These are phyloP conservation scores for Ptiloglossa arizonensis DNA, from an alignment of 1,140 invertebrate species.

Conservation along the genomic window DNA sequence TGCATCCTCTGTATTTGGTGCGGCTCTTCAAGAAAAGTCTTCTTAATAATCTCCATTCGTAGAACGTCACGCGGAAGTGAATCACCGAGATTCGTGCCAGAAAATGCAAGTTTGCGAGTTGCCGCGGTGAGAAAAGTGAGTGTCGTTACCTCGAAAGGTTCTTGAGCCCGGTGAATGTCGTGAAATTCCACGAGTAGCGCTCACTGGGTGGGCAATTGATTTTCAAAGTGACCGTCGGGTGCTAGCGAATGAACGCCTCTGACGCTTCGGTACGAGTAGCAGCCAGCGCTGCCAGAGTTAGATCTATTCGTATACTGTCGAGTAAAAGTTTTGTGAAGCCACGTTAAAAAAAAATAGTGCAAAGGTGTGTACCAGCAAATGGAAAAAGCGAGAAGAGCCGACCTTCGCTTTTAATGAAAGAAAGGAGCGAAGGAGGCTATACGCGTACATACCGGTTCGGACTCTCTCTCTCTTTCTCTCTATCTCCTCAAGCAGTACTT, in stretches of 20 bases:
- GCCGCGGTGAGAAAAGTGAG: slow-evolving; percentile 68
- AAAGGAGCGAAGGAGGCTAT: slow-evolving; percentile 50
- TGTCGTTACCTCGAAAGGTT: slow-evolving; percentile 58
- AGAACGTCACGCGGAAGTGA: slow-evolving; percentile 65
- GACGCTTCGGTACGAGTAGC: slow-evolving; percentile 47
- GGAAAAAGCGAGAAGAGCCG: slow-evolving; percentile 39
- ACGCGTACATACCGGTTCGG: slow-evolving; percentile 46
- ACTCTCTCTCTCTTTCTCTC: slow-evolving; percentile 52
- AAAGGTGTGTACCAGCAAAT: slow-evolving; percentile 54
- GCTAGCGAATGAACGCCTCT: slow-evolving; percentile 38
- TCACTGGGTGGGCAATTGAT: slow-evolving; percentile 59
- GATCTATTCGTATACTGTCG: slow-evolving; percentile 32
- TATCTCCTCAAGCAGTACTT: slow-evolving; percentile 16
- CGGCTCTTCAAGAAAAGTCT: slow-evolving; percentile 41
- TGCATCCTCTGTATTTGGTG: slow-evolving; percentile 44
- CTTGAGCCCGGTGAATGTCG: slow-evolving; percentile 47
- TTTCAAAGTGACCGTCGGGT: slow-evolving; percentile 57
- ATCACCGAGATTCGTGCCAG: slow-evolving; percentile 55
- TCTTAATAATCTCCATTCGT: slow-evolving; percentile 56
- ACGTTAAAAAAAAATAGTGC: slow-evolving; percentile 39
- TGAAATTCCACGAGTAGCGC: slow-evolving; percentile 38
- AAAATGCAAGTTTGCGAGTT: slow-evolving; percentile 65
- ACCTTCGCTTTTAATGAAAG: slow-evolving; percentile 57
- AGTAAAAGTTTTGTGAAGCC: slow-evolving; percentile 54
- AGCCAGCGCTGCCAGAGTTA: slow-evolving; percentile 35